Evolutionary conservation across 2,113 vertebrate species (phyloP).

Genomic region (Cromileptes altivelis): DNA sequence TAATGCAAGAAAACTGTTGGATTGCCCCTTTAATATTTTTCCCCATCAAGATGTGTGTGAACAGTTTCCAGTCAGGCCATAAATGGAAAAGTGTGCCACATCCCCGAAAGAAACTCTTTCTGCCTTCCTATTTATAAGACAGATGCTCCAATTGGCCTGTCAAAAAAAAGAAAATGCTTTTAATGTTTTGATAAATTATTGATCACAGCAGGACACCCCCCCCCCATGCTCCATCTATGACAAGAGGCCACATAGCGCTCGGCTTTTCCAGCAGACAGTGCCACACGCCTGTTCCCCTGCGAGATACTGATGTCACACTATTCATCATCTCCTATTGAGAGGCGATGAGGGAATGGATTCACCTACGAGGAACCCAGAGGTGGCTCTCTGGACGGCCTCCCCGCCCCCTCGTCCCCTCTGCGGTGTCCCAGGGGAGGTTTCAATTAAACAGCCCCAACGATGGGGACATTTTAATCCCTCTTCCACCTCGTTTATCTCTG

Average conservation of each 20-base stretch:
- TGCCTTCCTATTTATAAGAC: slow-evolving; percentile 20
- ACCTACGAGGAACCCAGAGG: slow-evolving; percentile 60
- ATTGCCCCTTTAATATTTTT: not conserved
- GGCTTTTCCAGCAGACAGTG: slow-evolving; percentile 39
- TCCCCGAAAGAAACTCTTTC: not conserved
- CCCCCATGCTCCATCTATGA: slow-evolving; percentile 62
- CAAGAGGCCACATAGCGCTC: slow-evolving; percentile 62
- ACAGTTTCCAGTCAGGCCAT: not conserved
- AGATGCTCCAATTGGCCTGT: slow-evolving; percentile 70
- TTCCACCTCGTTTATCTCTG: slow-evolving; percentile 77
- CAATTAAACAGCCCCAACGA: slow-evolving; percentile 81
- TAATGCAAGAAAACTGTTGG: not conserved
- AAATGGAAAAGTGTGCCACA: not conserved
- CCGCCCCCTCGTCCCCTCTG: slow-evolving; percentile 54
- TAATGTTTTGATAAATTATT: slow-evolving; percentile 85
- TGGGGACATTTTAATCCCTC: slow-evolving; percentile 82
- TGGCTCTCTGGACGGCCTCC: slow-evolving; percentile 58
- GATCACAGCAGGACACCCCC: slow-evolving; percentile 67
- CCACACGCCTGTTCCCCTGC: slow-evolving; percentile 64
- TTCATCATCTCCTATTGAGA: slow-evolving; percentile 83
- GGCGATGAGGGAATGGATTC: slow-evolving; percentile 74
- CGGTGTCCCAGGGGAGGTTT: slow-evolving; percentile 76
- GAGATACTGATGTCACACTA: slow-evolving; percentile 70
- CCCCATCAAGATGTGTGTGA: not conserved
- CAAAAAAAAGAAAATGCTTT: slow-evolving; percentile 75